Base-by-base conservation (phyloP, 2,797 vertebrate genomes). In the Sebastes vulpes region DNA sequence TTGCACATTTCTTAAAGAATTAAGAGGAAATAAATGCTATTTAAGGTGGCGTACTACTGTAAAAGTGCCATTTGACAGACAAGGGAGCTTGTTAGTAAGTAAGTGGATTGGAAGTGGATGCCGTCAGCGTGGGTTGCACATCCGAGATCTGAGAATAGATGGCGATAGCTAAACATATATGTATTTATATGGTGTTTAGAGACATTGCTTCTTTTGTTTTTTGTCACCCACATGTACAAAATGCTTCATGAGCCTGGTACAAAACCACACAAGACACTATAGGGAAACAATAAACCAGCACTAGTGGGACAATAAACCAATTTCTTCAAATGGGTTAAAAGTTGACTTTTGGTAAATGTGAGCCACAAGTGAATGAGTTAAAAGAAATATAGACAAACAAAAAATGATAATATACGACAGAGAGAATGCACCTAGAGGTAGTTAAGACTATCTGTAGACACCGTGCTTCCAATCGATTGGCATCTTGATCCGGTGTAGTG, bases 371-470 rank as follows among this genome's bases (percentile, higher is more conserved):
- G 48, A 65, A 61, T 3, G 18, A 69, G 28, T 31, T 29, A 3
- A 46, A 42, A 18, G 2, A 52, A 28, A 59, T 14, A 52, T 21
- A 29, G 26, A 57, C 6, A 31, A 58, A 70, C 21, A 53, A 46
- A 58, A 60, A 50, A 58, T 5, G 3, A 48, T 23, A 52, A 67
- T 18, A 65, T 29, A 64, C 61, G 53, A 8, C 53, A 70, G 25
- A 32, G 18, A 72, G 35, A n/a, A 61, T 6, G 16, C 63, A 79
- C 20, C 3, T 29, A 3, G 58, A 72, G 61, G 59, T 54, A 57
- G 64, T 56, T 57, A 3, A 42, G 54, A 66, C 25, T 88, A 82
- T 87, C 84, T 81, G 71, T 87, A 86, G 73, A 20, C 48, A 11
- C 9, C 7, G 58, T 23, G 56, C 54, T 32, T 67, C 21, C 20